These are phyloP conservation scores for Emydura subglobosa DNA, from an alignment of 2,113 vertebrate species.

Conservation along the genomic window DNA sequence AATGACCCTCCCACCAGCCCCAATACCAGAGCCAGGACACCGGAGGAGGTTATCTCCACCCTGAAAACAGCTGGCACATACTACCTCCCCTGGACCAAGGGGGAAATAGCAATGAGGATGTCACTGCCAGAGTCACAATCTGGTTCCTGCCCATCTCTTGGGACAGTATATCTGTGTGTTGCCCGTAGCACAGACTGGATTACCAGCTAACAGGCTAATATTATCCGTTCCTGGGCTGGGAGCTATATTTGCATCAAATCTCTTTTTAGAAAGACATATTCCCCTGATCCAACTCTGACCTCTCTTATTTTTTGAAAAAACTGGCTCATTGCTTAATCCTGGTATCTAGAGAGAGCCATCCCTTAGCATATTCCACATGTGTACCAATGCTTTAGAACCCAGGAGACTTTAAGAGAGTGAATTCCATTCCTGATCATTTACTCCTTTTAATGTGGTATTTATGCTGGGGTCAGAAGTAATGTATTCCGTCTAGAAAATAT, in stretches of 20 bases:
- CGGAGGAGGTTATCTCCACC: not conserved
- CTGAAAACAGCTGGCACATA: constrained; percentile 6
- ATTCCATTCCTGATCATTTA: constrained; percentile 14
- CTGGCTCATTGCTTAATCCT: not conserved
- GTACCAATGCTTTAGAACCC: not conserved
- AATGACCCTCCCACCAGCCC: not conserved
- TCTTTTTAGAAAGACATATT: not conserved
- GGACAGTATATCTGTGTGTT: not conserved
- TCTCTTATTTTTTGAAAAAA: not conserved
- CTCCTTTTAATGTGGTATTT: constrained; percentile 72
- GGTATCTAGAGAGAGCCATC: not conserved
- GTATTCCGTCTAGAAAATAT: constrained; percentile 54
- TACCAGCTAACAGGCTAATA: not conserved
- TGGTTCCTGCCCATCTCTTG: not conserved
- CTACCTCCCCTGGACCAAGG: not conserved
- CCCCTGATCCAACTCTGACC: not conserved
- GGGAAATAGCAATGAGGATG: not conserved
- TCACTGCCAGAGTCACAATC: not conserved
- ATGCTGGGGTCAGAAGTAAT: constrained; percentile 57
- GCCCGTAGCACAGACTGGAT: rapidly evolving
- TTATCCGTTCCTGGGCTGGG: not conserved
- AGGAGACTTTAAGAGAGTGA: constrained; percentile 13
- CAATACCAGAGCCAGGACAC: not conserved
- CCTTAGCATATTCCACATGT: not conserved
- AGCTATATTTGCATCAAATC: rapidly evolving